Evolutionary conservation across 2,113 vertebrate species (phyloP).

Genomic region (Halcyon senegalensis): DNA sequence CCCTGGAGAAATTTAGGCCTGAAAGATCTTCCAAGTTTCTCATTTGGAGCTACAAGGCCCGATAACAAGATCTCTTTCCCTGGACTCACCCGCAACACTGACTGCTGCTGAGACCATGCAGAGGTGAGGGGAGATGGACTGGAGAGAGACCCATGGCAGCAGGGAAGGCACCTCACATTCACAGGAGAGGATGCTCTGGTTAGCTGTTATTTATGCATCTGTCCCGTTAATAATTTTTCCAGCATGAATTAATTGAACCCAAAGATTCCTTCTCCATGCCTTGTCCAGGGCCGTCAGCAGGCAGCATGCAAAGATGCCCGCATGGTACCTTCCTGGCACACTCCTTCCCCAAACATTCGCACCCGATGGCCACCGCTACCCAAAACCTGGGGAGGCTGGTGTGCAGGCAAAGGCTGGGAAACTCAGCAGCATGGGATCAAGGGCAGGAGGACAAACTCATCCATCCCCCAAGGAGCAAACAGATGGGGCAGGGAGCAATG

Average conservation of each 20-base stretch:
- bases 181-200: not conserved
- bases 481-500: not conserved
- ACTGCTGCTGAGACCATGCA: not conserved
- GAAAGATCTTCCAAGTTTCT: slow-evolving; percentile 36
- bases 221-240: not conserved
- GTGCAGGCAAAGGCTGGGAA: not conserved
- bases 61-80: not conserved
- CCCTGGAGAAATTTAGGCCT: slow-evolving; percentile 54
- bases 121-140: not conserved
- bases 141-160: not conserved
- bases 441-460: not conserved
- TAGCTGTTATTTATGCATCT: not conserved
- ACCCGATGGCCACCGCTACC: not conserved
- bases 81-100: not conserved
- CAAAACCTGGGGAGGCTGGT: not conserved
- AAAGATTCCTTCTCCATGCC: not conserved
- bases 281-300: not conserved
- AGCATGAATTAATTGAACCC: not conserved
- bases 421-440: not conserved
- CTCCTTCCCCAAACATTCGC: not conserved
- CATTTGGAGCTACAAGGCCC: not conserved
- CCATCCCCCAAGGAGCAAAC: not conserved
- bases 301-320: not conserved
- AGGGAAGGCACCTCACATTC: not conserved
- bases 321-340: not conserved